These are phyloP conservation scores for Macrotus californicus DNA, from an alignment of 2,113 vertebrate genomes.

Conservation along the genomic window DNA sequence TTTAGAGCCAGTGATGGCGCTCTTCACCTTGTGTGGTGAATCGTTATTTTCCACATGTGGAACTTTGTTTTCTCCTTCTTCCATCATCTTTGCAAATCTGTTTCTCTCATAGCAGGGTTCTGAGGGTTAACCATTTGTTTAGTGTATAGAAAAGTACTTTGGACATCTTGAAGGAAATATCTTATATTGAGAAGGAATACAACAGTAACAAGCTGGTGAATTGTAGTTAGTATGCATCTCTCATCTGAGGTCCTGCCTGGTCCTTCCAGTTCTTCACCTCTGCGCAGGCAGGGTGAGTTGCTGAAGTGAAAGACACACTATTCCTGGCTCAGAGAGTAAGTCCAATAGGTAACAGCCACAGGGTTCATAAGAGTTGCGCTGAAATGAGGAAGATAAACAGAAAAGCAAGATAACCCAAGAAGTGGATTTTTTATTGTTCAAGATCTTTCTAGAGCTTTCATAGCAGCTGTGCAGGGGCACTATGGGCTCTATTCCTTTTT, in stretches of 20 bases:
- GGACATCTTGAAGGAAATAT: constrained; percentile 50
- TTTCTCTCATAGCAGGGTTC: constrained; percentile 54
- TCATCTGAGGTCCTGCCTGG: not conserved
- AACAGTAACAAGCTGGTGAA: constrained; percentile 44
- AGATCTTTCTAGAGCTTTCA: not conserved
- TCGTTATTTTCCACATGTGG: constrained; percentile 29
- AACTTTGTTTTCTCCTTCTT: constrained; percentile 37
- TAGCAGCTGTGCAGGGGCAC: not conserved
- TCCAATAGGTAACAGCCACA: not conserved
- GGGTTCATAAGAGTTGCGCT: not conserved
- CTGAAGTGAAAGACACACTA: constrained; percentile 2
- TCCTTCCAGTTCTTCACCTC: not conserved
- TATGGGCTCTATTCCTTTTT: not conserved
- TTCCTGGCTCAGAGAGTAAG: not conserved
- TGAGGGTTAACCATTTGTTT: constrained; percentile 64
- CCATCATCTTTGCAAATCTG: constrained; percentile 58
- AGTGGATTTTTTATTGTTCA: not conserved
- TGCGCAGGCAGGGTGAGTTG: not conserved
- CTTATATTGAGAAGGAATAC: constrained; percentile 51
- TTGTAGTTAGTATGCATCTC: not conserved
- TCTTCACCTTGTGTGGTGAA: constrained; percentile 13
- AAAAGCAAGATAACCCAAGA: not conserved
- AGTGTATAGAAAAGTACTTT: constrained; percentile 51
- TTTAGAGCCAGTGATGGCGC: constrained; percentile 14
- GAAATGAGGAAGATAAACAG: not conserved